phyloP scores from a whole-genome alignment of 2,797 vertebrate species.

The Choloepus didactylus region DNA sequence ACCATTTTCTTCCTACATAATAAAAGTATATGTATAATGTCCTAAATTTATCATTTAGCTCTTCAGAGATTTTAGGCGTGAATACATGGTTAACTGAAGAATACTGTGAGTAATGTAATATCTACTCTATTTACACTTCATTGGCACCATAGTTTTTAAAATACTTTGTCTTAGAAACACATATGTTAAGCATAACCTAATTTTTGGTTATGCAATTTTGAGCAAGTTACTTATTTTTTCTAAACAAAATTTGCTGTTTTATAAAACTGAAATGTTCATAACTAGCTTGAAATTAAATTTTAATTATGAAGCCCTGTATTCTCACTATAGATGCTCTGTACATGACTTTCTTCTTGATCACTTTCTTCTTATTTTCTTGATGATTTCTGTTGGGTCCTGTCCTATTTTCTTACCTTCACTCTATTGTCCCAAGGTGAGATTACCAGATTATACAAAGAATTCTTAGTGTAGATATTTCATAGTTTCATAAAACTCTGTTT shows the following conservation, averaged over 20 bases:
- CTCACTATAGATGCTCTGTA: neutral
- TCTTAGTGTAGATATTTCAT: neutral
- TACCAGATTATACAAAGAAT: neutral
- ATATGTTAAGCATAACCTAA: too few species aligned
- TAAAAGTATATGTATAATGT: neutral
- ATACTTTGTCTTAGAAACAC: neutral
- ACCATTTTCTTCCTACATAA: neutral
- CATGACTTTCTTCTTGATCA: neutral
- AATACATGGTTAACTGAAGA: neutral
- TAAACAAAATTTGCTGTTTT: neutral
- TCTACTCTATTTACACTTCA: neutral
- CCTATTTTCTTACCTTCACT: neutral
- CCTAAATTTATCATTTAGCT: neutral
- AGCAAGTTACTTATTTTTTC: neutral
- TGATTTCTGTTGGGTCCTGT: neutral
- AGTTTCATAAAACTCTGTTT: neutral
- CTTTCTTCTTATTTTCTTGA: neutral
- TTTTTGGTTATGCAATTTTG: neutral
- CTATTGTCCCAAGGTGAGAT: neutral
- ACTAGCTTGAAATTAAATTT: neutral
- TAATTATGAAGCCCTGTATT: neutral
- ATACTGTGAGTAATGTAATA: neutral
- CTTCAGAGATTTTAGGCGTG: neutral
- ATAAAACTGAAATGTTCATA: neutral
- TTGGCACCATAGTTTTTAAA: neutral